Evolutionary conservation across 2,888 invertebrate genomes (phyloP), one percentile per base, ranked within the genome.

Genomic region (Linnaemya tessellans): DNA sequence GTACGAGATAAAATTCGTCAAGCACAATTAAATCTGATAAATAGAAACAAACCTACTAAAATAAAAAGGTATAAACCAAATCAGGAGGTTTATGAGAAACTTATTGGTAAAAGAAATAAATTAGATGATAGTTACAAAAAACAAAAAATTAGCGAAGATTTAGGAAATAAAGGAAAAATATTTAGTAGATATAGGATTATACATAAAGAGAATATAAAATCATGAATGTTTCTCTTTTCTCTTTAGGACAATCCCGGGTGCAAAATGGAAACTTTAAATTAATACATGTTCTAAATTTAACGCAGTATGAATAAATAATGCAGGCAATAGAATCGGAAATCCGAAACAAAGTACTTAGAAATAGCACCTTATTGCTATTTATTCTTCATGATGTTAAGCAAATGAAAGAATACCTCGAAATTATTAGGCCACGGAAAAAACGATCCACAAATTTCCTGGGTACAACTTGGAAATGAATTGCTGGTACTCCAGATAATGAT

Each of bases 171-270:
- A 25, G 77, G 58, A 18, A 46, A 18, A 58, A 18, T 67, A 20
- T 35, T 56, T 30, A 58, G 20, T 77, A 49, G 41, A 18, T 35
- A 77, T 41, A 54, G 58, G 25, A 65, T 65, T 5, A 54, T 75
- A 18, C 64, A 74, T 49, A 65, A 75, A n/a, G 54, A 75, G 11
- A 75, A 75, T 43, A 75, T 75, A n/a, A 75, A 65, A n/a, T 38
- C 38, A n/a, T 60, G 8, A 60, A 60, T 41, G 9, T 73, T 49
- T 30, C 30, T 3, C 35, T 22, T 73, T 18, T 4, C 35, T 62
- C 46, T 46, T 43, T 25, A 43, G 46, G 43, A 43, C 64, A 64
- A 64, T 13, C 64, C 43, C 20, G 64, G 25, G 20, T 65, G 10
- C 46, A 43, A 65, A 65, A 65, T 25, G 65, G 65, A 65, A 65